Evolutionary conservation across 2,888 invertebrate species (phyloP).

Genomic region (Drosophila buzzatii): DNA sequence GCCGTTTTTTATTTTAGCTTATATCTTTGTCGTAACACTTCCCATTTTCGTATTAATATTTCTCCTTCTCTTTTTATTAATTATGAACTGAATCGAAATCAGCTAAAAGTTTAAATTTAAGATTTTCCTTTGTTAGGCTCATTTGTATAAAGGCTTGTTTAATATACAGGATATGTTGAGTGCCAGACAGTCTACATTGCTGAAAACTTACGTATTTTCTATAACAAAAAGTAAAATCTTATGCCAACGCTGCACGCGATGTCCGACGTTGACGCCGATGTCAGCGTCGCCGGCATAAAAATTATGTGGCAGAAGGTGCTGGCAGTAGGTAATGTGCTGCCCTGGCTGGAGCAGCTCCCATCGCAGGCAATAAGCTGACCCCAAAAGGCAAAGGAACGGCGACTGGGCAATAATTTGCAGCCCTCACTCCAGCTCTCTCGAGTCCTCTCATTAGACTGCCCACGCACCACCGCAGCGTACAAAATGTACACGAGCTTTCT

Average conservation of each 20-base stretch:
- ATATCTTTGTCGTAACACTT: not conserved
- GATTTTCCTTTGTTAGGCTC: not conserved
- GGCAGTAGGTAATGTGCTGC: conserved; percentile 69
- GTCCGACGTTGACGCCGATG: conserved; percentile 40
- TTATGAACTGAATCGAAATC: no score
- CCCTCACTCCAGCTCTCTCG: not conserved
- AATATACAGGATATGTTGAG: conserved; percentile 35
- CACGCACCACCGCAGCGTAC: conserved; percentile 28
- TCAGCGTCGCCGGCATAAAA: conserved; percentile 59
- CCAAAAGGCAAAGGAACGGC: conserved; percentile 57
- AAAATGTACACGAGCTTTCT: conserved; percentile 82
- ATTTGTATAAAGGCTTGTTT: not conserved
- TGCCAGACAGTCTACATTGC: not conserved
- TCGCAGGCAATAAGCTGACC: conserved; percentile 63
- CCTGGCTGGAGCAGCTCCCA: conserved; percentile 59
- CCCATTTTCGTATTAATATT: no score
- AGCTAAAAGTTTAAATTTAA: no score
- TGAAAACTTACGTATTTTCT: conserved; percentile 35
- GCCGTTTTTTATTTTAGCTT: not conserved
- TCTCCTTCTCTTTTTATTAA: no score
- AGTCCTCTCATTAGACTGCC: not conserved
- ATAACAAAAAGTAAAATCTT: conserved; percentile 47
- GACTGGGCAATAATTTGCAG: conserved; percentile 58
- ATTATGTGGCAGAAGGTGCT: conserved; percentile 74
- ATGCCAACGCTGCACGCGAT: conserved; percentile 71